Base-by-base conservation (phyloP, 53 echinoderm and acorn worm species). In the Arbacia lixula region DNA sequence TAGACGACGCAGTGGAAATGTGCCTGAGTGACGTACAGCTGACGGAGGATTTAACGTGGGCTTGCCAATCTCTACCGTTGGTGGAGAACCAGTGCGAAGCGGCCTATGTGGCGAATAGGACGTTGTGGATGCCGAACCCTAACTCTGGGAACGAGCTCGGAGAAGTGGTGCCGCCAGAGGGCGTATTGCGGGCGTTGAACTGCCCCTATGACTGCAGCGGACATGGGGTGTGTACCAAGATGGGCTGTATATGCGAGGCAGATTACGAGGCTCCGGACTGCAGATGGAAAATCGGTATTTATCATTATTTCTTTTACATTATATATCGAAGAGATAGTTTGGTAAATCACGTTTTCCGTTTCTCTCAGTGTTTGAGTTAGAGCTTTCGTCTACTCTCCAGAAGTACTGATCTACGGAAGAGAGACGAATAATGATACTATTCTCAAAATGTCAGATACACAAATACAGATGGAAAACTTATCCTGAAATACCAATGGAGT, bases 71-170 rank as follows among this genome's bases (percentile, higher is more conserved):
- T 12, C 83, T 90, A 10, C 90, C 94, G 25, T 39, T 98, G 22
- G 66, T 98, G 5, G 98, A 98, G 68, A 98, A 94, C 61, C 86
- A 92, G 51, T 98, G 98, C 40, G 98, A 98, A 50, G 88, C 92
- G 11, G 94, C 94, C 29, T 53, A 92, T 17, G 72, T 94, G 52
- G 61, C 53, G 0, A 88, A 94, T 66, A 68, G 86, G 43, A 82
- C 94, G 41, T 46, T 91, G 12, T 91, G 94, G 94, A 83, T 41
- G 26, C 82, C 82, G 5, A 64, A 81, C 42, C 4, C 62, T 36
- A 78, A 71, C 6, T 24, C 71, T 36, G 53, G 66, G 6, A 52
- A 86, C 30, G 71, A 83, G 17, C 68, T 72, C 46, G 53, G 67
- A 64, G 87, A 90, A 31, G 63, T 66, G 33, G 64, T 79, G 22